Conservation (phyloP, 1,140 invertebrate species). For the Alviniconcha marisindica region DNA sequence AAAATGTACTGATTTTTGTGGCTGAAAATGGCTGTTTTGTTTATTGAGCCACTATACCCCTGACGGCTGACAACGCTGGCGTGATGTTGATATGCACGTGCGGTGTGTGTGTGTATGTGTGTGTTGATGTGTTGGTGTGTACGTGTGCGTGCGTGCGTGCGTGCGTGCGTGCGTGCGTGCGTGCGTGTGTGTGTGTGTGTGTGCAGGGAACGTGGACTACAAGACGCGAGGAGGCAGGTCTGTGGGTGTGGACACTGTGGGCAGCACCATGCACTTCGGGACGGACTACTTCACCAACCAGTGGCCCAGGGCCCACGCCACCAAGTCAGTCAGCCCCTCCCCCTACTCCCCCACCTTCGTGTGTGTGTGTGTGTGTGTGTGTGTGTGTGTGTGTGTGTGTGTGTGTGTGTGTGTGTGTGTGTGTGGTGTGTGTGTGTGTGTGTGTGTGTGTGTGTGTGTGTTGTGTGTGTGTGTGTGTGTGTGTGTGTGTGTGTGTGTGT, state of each 20-base stretch:
- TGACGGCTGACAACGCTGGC: too few relatives aligned
- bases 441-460: not conserved
- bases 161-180: too few relatives aligned
- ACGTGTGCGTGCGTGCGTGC: too few relatives aligned
- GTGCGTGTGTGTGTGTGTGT: too few relatives aligned
- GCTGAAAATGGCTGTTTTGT: too few relatives aligned
- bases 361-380: not conserved
- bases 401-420: not conserved
- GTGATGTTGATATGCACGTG: too few relatives aligned
- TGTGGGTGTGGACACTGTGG: slow-evolving; percentile 79
- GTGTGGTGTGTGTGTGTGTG: not conserved
- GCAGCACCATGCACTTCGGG: slow-evolving; percentile 82
- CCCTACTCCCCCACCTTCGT: not conserved
- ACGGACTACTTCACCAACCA: slow-evolving; percentile 78
- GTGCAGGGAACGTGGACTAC: slow-evolving; percentile 57
- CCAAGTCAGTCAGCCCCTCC: slow-evolving; percentile 49
- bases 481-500: too few relatives aligned
- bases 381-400: not conserved
- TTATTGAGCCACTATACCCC: too few relatives aligned
- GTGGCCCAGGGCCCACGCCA: slow-evolving; percentile 54
- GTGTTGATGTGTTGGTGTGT: too few relatives aligned
- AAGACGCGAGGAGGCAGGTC: slow-evolving; percentile 50
- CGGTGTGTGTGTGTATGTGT: too few relatives aligned
- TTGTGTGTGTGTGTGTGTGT: not conserved
- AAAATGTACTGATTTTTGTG: too few relatives aligned